phyloP scores from a whole-genome alignment of 2,888 invertebrate species.

The Agonum fuliginosum region DNA sequence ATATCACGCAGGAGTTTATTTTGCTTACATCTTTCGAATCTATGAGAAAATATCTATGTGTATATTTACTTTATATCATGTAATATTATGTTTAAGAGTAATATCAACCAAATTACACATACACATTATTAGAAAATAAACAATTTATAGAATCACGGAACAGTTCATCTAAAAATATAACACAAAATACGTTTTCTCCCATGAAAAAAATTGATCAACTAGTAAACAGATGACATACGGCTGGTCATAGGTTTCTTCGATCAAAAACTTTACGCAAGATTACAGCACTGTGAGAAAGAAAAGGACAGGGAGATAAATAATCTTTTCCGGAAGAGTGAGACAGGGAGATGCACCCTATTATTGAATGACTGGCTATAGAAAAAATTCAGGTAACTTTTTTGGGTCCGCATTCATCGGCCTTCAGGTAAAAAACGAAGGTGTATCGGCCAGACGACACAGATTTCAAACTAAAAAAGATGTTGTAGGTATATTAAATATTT shows the following conservation, averaged over 20 bases:
- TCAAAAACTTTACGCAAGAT: conserved; percentile 51
- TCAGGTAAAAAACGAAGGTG: conserved; percentile 46
- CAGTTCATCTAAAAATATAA: not conserved
- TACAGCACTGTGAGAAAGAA: conserved; percentile 13
- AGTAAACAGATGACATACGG: conserved; percentile 51
- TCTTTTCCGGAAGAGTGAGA: not conserved
- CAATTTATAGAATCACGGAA: not conserved
- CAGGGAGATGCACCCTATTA: conserved; percentile 29
- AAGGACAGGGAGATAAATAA: not conserved
- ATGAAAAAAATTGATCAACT: conserved; percentile 23
- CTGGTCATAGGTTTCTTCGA: conserved; percentile 36
- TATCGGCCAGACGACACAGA: conserved; percentile 39
- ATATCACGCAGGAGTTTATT: not conserved
- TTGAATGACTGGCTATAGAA: conserved; percentile 50
- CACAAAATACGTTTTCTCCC: not conserved
- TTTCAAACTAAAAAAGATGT: conserved; percentile 51
- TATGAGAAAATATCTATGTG: conserved; percentile 10
- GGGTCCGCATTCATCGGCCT: conserved; percentile 33
- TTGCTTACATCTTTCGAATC: not conserved
- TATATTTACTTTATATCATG: conserved; percentile 12
- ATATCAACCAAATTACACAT: not conserved
- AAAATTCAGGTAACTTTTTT: conserved; percentile 54
- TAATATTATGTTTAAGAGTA: conserved; percentile 6
- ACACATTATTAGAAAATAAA: conserved; percentile 23
- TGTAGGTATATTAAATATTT: conserved; percentile 50